Conservation (phyloP, 1,140 invertebrate species). For the Vanessa atalanta region DNA sequence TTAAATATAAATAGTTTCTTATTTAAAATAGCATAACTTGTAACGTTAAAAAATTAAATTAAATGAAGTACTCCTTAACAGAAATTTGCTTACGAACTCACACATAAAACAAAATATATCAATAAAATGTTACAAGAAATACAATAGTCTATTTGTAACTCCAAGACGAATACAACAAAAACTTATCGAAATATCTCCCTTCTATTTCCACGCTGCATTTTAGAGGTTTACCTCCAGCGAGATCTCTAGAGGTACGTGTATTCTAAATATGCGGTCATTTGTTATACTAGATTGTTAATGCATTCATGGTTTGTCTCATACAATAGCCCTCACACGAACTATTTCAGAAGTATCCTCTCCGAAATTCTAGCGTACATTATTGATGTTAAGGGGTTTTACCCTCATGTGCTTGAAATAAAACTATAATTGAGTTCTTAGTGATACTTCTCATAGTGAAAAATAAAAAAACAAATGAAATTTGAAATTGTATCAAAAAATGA, state of each 20-base stretch:
- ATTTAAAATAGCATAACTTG: no score
- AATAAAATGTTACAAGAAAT: no score
- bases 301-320: conserved; percentile 9
- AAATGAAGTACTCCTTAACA: no score
- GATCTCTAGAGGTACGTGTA: conserved; percentile 2
- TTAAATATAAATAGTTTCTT: no score
- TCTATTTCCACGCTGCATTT: neutral
- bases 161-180: neutral
- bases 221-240: neutral
- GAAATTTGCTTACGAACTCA: neutral
- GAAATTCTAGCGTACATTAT: neutral
- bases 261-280: conserved; percentile 40
- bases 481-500: no score
- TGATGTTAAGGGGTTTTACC: no score
- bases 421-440: no score
- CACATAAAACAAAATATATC: no score
- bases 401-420: no score
- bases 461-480: no score
- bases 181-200: neutral
- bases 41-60: no score
- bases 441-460: no score
- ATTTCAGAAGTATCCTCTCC: neutral
- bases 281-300: conserved; percentile 43
- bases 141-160: neutral
- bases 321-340: conserved; percentile 43